Evolutionary conservation across 2,888 invertebrate genomes (phyloP), one percentile per base, ranked within the genome.

Genomic region (Helicoverpa assulta): DNA sequence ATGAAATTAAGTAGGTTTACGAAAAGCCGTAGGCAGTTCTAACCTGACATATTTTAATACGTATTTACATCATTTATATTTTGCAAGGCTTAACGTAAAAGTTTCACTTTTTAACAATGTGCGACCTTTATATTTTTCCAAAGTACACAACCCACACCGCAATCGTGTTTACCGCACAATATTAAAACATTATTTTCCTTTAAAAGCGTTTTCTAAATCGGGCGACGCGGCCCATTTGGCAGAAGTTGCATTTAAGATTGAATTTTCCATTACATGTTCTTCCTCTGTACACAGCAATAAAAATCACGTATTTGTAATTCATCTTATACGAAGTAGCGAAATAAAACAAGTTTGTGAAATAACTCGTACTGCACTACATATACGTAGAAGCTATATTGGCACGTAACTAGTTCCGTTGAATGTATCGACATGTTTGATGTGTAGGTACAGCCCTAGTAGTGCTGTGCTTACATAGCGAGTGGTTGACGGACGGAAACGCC

Each of bases 401-500:
- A 51, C 57, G 43, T 51, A 47, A 5, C 14, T 40, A 55, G 47
- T 57, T 60, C 80, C 60, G 59, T 37, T 56, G 29, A 53, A 57
- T 56, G 16, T 80, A 75, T 68, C 57, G 60, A 47, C 67, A 59
- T 61, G 64, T 70, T 21, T 62, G 51, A 33, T 65, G 40, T 63
- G 59, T 51, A 59, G 53, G 54, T 55, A 14, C 37, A 70, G 40
- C 47, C 50, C 61, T 70, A 63, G 61, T 50, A 51, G 67, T 73
- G 82, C 79, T 80, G 81, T 77, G 81, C 84, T 75, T 76, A 71
- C 78, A 81, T 79, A 79, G 83, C 69, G 76, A 70, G 76, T 67
- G 84, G 83, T 77, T 76, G 84, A 81, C 75, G 81, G 71, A 79
- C 73, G 78, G 73, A 67, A 76, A 66, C 75, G 62, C 67, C 90